A percentile compares a stretch with the other conserved stretches of the same genome.
Conservation (phyloP, 2,888 invertebrate species). For the Pollenia angustigena region DNA sequence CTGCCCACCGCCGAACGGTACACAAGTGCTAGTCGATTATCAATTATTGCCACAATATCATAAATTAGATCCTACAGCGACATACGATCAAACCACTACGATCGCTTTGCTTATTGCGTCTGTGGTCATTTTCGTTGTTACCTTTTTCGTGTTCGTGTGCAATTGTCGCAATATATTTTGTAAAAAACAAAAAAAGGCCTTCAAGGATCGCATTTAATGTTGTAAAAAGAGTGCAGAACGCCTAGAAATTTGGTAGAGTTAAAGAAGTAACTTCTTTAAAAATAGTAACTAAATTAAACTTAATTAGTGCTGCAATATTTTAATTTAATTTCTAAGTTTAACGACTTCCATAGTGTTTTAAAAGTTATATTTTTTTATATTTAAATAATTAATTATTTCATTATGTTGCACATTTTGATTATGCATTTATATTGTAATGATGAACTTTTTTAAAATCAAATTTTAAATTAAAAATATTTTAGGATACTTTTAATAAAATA, state of each 20-base stretch:
- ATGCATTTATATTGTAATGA: slow-evolving; percentile 67
- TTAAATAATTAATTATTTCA: slow-evolving; percentile 32
- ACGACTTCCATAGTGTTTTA: slow-evolving; percentile 63
- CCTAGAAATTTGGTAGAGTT: background rate
- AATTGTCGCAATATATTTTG: slow-evolving; percentile 84
- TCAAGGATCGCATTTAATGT: slow-evolving; percentile 61
- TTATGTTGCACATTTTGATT: slow-evolving; percentile 69
- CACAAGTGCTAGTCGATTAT: slow-evolving; percentile 87
- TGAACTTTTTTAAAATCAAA: slow-evolving; percentile 43
- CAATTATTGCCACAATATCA: slow-evolving; percentile 85
- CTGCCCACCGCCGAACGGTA: slow-evolving; percentile 92
- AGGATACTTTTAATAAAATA: slow-evolving; percentile 36
- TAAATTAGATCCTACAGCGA: slow-evolving; percentile 85
- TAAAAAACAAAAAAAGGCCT: slow-evolving; percentile 74
- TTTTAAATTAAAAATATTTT: slow-evolving; percentile 51
- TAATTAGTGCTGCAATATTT: slow-evolving; percentile 70
- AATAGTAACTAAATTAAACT: slow-evolving; percentile 23
- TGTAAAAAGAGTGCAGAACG: background rate
- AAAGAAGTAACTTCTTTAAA: slow-evolving; percentile 30
- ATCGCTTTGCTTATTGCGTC: slow-evolving; percentile 87
- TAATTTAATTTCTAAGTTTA: slow-evolving; percentile 56
- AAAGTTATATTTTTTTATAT: slow-evolving; percentile 25
- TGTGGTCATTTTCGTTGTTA: slow-evolving; percentile 86
- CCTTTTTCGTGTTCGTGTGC: slow-evolving; percentile 87
- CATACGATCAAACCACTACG: slow-evolving; percentile 86